A percentile compares a stretch with the other conserved stretches of the same genome.
Conservation (phyloP, 2,888 invertebrate species). For the Cataglyphis cursor region DNA sequence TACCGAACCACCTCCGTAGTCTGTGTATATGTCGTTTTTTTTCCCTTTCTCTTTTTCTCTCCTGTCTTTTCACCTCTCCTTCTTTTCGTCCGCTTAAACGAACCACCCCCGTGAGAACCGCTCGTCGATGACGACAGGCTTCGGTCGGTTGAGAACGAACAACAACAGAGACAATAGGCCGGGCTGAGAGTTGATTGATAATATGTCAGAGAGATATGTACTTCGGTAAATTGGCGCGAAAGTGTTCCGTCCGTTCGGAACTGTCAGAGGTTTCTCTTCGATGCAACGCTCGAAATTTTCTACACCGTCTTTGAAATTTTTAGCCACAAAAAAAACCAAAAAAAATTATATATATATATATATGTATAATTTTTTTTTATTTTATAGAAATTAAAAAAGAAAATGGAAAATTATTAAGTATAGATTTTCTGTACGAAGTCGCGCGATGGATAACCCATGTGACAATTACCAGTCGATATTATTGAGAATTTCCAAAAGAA, state of each 20-base stretch:
- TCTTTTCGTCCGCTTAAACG: constrained; percentile 46
- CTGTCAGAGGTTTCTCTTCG: constrained; percentile 14
- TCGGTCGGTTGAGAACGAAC: constrained; percentile 42
- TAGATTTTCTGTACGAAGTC: not conserved
- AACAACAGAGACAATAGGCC: constrained; percentile 45
- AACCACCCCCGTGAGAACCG: constrained; percentile 71
- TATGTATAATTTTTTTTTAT: not conserved
- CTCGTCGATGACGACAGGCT: constrained; percentile 44
- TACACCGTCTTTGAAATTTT: not conserved
- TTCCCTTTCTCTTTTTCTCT: constrained; percentile 36
- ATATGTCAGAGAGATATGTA: constrained; percentile 43
- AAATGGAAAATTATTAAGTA: not conserved
- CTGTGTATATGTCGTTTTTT: constrained; percentile 14
- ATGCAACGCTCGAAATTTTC: not conserved
- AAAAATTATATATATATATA: no score
- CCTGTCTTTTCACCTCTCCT: constrained; percentile 25
- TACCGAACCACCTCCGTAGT: constrained; percentile 67
- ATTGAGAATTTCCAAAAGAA: not conserved
- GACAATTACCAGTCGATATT: not conserved
- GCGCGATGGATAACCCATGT: no score
- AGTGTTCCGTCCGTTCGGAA: constrained; percentile 33
- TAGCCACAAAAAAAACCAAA: no score
- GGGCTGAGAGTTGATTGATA: constrained; percentile 49
- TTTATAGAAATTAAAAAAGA: not conserved
- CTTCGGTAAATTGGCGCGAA: constrained; percentile 45